Conservation (phyloP, 2,888 invertebrate species). For the Lapara coniferarum region DNA sequence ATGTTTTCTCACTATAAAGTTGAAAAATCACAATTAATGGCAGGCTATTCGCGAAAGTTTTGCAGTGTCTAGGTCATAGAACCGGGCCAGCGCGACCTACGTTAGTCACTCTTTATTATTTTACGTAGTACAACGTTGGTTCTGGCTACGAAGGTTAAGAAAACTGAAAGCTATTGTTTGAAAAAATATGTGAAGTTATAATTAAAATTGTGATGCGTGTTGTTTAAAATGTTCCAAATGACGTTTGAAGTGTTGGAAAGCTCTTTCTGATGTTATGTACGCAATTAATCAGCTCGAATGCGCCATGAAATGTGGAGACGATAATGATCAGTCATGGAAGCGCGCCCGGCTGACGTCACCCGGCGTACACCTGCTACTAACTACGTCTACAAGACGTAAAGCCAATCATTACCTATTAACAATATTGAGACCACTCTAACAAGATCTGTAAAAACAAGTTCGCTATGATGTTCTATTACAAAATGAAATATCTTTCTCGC, state of each 20-base stretch:
- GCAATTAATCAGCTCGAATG: not conserved
- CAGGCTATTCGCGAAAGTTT: conserved; percentile 22
- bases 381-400: not conserved
- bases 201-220: not conserved
- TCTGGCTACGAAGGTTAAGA: not conserved
- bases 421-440: not conserved
- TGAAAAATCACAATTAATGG: conserved; percentile 9
- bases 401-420: not conserved
- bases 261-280: not conserved
- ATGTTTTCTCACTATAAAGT: not conserved
- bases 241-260: not conserved
- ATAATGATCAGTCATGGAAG: conserved; percentile 11
- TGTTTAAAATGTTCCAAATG: not conserved
- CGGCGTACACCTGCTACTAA: not conserved
- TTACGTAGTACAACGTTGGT: conserved; percentile 20
- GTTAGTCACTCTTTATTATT: conserved; percentile 27
- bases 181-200: not conserved
- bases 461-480: not conserved
- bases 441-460: not conserved
- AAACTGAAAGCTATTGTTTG: not conserved
- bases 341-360: conserved; percentile 4
- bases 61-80: conserved; percentile 24
- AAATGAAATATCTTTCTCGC: not conserved
- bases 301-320: not conserved
- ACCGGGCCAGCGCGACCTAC: not conserved